Evolutionary conservation across 2,797 vertebrate species (phyloP).

Genomic region (Zenarchopterus dispar): DNA sequence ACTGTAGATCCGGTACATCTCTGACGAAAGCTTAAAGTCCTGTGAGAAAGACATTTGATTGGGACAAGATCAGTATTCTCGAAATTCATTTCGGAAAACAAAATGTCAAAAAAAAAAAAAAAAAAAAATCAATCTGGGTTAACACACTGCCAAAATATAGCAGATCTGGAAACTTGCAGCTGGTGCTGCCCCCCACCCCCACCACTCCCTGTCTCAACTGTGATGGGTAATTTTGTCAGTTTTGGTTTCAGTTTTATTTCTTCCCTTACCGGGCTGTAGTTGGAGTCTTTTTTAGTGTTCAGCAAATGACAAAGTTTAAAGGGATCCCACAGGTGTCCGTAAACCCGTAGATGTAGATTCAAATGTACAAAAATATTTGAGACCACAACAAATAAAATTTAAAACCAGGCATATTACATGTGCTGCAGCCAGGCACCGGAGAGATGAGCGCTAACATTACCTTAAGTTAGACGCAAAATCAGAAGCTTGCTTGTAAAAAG

Average conservation of each 20-base stretch:
- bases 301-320: not conserved
- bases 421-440: no score
- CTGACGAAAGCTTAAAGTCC: slow-evolving; percentile 92
- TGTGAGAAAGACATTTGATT: slow-evolving; percentile 43
- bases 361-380: no score
- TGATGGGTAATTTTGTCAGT: slow-evolving; percentile 13
- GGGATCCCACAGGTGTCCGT: no score
- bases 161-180: slow-evolving; percentile 38
- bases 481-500: no score
- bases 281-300: not conserved
- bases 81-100: no score
- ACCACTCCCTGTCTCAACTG: no score
- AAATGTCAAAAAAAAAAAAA: not conserved
- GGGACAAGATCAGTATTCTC: no score
- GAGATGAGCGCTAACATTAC: no score
- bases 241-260: slow-evolving; percentile 7
- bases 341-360: no score
- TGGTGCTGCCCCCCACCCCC: slow-evolving; percentile 4
- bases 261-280: not conserved
- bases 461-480: no score
- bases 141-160: not conserved
- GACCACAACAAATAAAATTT: no score
- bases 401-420: no score
- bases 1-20: slow-evolving; percentile 89
- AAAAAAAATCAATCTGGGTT: not conserved